Evolutionary conservation across 2,797 vertebrate species (phyloP).

Genomic region (Oceanodroma leucorhoa): DNA sequence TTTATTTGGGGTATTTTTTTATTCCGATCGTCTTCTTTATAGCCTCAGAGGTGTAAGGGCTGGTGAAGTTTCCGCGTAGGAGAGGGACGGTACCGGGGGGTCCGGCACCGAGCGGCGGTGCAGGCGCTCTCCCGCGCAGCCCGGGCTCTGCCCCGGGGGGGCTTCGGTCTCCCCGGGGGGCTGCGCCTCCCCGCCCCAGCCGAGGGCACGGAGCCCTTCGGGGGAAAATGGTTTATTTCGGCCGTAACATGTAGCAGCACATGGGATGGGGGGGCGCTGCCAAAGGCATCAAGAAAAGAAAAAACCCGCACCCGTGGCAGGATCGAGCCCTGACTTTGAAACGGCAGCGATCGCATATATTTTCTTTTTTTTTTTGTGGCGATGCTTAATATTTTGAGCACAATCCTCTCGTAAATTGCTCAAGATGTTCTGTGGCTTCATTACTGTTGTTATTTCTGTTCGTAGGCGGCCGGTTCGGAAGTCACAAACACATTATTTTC

Average conservation of each 20-base stretch:
- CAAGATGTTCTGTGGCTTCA: not conserved
- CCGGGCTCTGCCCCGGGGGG: not conserved
- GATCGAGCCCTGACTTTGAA: not conserved
- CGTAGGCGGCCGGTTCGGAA: not conserved
- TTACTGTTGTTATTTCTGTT: not conserved
- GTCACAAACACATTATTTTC: not conserved
- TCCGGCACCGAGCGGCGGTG: not conserved
- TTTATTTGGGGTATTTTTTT: not conserved
- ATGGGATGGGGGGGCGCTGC: not conserved
- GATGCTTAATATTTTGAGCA: not conserved
- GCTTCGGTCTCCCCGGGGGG: not conserved
- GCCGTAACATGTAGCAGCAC: not conserved
- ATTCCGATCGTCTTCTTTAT: not conserved
- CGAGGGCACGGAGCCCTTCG: not conserved
- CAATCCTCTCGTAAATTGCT: not conserved
- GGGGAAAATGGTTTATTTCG: not conserved
- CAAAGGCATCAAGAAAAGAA: not conserved
- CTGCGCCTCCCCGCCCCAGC: not conserved
- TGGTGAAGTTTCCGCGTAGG: not conserved
- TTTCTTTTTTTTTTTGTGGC: rapidly evolving
- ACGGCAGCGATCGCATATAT: rapidly evolving
- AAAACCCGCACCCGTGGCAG: not conserved
- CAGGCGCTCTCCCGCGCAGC: too few species aligned
- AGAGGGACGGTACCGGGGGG: not conserved
- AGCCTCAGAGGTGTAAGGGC: not conserved